Conservation (phyloP, 2,113 vertebrate genomes). For the Engystomops pustulosus region DNA sequence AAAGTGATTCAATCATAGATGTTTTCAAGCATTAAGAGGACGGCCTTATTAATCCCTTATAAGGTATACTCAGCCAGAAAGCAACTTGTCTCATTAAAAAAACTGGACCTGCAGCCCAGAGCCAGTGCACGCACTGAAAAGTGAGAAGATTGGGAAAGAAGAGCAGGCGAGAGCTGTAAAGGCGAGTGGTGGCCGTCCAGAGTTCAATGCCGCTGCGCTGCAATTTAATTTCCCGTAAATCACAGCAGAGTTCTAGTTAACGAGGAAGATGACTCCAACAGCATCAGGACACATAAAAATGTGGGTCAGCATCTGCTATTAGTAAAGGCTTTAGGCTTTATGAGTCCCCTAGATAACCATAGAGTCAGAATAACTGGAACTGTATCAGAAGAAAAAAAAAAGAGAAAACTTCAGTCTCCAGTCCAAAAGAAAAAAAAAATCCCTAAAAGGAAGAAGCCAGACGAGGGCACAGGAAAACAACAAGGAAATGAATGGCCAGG, state of each 20-base stretch:
- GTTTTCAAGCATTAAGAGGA: not conserved
- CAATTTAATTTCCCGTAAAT: constrained; percentile 23
- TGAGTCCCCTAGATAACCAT: constrained; percentile 18
- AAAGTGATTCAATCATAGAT: too few relatives aligned
- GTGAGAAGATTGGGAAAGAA: not conserved
- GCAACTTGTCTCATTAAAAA: not conserved
- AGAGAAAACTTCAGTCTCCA: not conserved
- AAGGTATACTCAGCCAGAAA: not conserved
- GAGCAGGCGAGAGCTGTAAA: constrained; percentile 19
- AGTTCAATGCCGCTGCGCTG: not conserved
- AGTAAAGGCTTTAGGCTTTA: constrained; percentile 23
- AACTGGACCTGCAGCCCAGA: not conserved
- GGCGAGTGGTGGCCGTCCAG: constrained; percentile 1
- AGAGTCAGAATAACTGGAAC: constrained; percentile 21
- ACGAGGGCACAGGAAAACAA: constrained; percentile 56
- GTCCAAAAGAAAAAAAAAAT: not conserved
- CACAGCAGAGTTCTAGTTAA: constrained; percentile 13
- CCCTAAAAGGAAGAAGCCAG: constrained; percentile 41
- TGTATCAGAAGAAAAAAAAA: not conserved
- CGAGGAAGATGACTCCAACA: constrained; percentile 6
- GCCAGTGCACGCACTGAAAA: not conserved
- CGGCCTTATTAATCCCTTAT: not conserved
- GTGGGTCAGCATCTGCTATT: constrained; percentile 28
- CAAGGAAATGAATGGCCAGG: constrained; percentile 34
- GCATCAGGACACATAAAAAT: constrained; percentile 27